Conservation (phyloP, 1,140 invertebrate species). For the Anthonomus grandis region DNA sequence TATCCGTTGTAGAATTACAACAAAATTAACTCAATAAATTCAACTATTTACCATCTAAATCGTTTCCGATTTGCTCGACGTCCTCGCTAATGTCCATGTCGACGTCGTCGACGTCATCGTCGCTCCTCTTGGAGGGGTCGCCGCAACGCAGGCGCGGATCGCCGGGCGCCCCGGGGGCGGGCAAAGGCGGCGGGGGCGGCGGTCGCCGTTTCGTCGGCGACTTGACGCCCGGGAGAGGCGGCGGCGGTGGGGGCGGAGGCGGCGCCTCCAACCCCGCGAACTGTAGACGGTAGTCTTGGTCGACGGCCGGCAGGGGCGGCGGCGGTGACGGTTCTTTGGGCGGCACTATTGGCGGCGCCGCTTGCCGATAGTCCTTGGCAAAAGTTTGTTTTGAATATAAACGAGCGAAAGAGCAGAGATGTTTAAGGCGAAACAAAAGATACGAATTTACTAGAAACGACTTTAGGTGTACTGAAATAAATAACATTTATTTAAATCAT, state of each 20-base stretch:
- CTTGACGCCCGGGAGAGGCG: conserved; percentile 38
- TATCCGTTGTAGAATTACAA: too few species aligned
- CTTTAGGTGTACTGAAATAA: too few species aligned
- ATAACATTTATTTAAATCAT: too few species aligned
- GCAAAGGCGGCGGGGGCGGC: conserved; percentile 15
- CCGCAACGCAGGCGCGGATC: neutral
- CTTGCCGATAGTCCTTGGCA: conserved; percentile 13
- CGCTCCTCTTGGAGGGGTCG: neutral
- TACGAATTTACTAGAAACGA: neutral
- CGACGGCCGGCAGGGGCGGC: conserved; percentile 10
- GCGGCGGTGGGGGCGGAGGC: conserved; percentile 40
- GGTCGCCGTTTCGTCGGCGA: conserved; percentile 1
- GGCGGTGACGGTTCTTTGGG: neutral
- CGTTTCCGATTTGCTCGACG: too few species aligned
- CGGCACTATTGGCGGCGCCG: neutral
- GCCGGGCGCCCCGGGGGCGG: neutral
- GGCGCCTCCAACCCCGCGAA: conserved; percentile 37
- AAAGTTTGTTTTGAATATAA: too few species aligned
- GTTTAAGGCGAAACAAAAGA: too few species aligned
- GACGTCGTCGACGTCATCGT: conserved; percentile 58
- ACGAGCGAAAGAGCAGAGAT: too few species aligned
- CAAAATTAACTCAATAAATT: too few species aligned
- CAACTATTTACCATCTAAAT: too few species aligned
- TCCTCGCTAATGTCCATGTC: conserved; percentile 74
- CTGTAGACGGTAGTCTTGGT: conserved; percentile 43